Percentiles rank a stretch among this genome's conserved stretches.
Conservation (phyloP, 2,113 vertebrate genomes). For the Rhegmatorhina hoffmannsi region DNA sequence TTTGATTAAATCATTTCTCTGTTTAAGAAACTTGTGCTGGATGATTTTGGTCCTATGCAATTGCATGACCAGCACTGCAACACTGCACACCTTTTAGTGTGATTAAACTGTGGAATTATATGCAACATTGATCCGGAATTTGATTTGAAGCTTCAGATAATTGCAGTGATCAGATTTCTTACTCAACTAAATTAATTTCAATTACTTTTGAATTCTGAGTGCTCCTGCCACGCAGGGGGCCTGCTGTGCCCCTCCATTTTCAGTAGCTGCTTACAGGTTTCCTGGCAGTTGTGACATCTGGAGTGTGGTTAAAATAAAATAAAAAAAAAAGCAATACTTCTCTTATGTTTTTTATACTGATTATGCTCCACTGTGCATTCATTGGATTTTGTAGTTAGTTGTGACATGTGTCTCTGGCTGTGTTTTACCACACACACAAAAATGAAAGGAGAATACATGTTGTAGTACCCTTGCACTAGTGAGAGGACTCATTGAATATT, state of each 20-base stretch:
- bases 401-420: background rate
- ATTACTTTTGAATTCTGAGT: constrained; percentile 76
- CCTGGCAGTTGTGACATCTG: constrained; percentile 77
- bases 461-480: background rate
- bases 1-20: background rate
- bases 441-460: background rate
- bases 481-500: background rate
- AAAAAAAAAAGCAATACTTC: background rate
- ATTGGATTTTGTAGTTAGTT: background rate
- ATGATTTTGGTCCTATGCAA: background rate
- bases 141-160: background rate
- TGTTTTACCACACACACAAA: background rate
- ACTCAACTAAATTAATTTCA: background rate
- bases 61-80: background rate
- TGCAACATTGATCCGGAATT: background rate
- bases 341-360: background rate
- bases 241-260: constrained; percentile 82
- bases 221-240: constrained; percentile 84
- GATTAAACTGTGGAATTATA: background rate
- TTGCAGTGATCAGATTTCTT: background rate
- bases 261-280: constrained; percentile 72
- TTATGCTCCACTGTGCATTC: background rate
- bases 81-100: background rate
- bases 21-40: background rate
- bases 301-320: background rate